Conservation (phyloP, 2,113 vertebrate species). For the Dunckerocampus dactyliophorus region DNA sequence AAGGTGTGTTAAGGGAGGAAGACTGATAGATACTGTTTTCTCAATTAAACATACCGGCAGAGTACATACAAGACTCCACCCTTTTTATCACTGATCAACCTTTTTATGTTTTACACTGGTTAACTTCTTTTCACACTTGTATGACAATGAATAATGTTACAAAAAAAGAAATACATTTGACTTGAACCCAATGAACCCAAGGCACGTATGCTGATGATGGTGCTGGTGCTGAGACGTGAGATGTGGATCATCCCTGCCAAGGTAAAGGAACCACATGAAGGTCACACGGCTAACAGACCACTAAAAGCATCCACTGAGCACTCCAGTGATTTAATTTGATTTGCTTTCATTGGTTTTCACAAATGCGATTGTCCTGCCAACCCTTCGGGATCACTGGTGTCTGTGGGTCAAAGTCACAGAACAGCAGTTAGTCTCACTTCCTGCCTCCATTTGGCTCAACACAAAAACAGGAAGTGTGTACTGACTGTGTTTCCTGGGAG, state of each 20-base stretch:
- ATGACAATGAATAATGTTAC: not conserved
- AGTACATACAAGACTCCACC: too few relatives aligned
- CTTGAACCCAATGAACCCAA: not conserved
- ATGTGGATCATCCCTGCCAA: not conserved
- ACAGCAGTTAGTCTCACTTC: slow-evolving; percentile 51
- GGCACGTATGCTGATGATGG: not conserved
- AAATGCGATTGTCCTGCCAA: slow-evolving; percentile 8
- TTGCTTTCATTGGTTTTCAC: slow-evolving; percentile 37
- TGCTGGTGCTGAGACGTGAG: slow-evolving; percentile 6
- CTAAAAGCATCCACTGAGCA: slow-evolving; percentile 19
- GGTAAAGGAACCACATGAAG: slow-evolving; percentile 12
- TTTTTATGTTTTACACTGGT: too few relatives aligned
- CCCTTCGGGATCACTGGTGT: slow-evolving; percentile 6
- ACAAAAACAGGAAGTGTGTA: slow-evolving; percentile 65
- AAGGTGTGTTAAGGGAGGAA: not conserved
- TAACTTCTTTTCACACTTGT: not conserved
- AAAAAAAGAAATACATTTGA: not conserved
- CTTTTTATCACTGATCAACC: too few relatives aligned
- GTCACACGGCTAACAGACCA: slow-evolving; percentile 11
- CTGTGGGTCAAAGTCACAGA: slow-evolving; percentile 19
- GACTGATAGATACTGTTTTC: not conserved
- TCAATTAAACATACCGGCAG: too few relatives aligned
- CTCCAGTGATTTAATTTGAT: slow-evolving; percentile 46
- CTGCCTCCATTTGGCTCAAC: slow-evolving; percentile 46
- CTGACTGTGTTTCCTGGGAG: slow-evolving; percentile 52